Conservation (phyloP, 2,797 vertebrate species). For the Schizopygopsis malacanthus region DNA sequence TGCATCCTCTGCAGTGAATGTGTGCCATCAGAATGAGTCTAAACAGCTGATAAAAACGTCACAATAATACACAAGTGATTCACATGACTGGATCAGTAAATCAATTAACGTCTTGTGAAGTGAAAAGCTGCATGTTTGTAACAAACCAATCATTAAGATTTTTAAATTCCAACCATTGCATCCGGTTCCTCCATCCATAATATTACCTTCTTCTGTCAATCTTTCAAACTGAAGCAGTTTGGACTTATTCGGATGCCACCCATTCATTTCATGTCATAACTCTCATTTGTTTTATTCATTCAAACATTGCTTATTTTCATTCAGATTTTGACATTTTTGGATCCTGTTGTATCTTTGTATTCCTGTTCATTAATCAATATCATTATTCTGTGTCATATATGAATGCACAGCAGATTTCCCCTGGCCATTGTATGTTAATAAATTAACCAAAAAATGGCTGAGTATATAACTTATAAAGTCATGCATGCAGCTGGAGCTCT, state of each 20-base stretch:
- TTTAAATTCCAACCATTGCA: neutral
- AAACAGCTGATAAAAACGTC: neutral
- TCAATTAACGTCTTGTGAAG: neutral
- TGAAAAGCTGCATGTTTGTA: neutral
- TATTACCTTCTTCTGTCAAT: neutral
- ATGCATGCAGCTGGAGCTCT: neutral
- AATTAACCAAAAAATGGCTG: slow-evolving; percentile 35
- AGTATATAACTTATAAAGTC: slow-evolving; percentile 25
- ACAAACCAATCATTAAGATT: neutral
- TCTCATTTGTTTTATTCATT: neutral
- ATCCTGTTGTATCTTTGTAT: neutral
- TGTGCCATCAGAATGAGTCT: neutral
- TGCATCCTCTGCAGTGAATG: neutral
- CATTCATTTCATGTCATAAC: neutral
- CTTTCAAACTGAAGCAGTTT: neutral
- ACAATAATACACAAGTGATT: neutral
- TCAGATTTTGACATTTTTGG: neutral
- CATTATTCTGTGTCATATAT: slow-evolving; percentile 9
- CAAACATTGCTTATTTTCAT: neutral
- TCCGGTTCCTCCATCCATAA: neutral
- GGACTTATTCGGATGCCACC: no score
- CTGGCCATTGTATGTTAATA: slow-evolving; percentile 45
- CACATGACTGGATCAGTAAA: neutral
- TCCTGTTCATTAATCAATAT: neutral
- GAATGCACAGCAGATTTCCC: slow-evolving; percentile 14